Percentiles rank a stretch among this genome's conserved stretches.
phyloP scores from a whole-genome alignment of 1,140 invertebrate genomes.

The Papilio xuthus region DNA sequence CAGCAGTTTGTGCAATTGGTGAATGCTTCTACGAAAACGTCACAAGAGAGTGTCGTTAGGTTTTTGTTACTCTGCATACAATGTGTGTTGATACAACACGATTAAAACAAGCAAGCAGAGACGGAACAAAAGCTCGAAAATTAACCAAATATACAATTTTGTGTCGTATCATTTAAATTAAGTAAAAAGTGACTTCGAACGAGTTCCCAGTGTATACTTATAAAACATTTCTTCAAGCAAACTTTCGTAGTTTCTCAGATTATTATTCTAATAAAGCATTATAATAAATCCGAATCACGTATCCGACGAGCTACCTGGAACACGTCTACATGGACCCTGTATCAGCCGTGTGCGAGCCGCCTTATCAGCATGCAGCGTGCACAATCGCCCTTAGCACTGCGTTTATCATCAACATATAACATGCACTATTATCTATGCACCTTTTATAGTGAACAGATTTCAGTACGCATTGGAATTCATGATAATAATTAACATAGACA shows the following conservation, averaged over 20 bases:
- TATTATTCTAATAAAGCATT: background rate
- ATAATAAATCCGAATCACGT: conserved; percentile 24
- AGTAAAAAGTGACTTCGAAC: background rate
- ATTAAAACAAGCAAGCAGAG: background rate
- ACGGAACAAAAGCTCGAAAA: background rate
- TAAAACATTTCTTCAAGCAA: background rate
- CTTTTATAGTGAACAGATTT: background rate
- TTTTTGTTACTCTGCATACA: conserved; percentile 4
- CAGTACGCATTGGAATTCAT: background rate
- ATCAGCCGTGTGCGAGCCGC: conserved; percentile 2
- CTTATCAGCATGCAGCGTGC: conserved; percentile 38
- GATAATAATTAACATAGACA: background rate
- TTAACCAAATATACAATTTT: background rate
- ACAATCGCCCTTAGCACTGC: conserved; percentile 31
- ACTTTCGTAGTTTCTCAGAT: background rate
- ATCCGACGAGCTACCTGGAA: conserved; percentile 7
- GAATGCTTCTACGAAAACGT: background rate
- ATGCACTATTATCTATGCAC: background rate
- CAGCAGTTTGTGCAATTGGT: background rate
- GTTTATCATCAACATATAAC: conserved; percentile 1
- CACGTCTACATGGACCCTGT: background rate
- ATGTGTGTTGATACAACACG: conserved; percentile 8
- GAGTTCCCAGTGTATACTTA: background rate
- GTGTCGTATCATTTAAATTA: too few relatives aligned
- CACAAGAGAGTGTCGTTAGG: background rate